Percentiles rank a stretch among this genome's conserved stretches.
Conservation (phyloP, 2,797 vertebrate genomes). For the Ptychadena robeensis region DNA sequence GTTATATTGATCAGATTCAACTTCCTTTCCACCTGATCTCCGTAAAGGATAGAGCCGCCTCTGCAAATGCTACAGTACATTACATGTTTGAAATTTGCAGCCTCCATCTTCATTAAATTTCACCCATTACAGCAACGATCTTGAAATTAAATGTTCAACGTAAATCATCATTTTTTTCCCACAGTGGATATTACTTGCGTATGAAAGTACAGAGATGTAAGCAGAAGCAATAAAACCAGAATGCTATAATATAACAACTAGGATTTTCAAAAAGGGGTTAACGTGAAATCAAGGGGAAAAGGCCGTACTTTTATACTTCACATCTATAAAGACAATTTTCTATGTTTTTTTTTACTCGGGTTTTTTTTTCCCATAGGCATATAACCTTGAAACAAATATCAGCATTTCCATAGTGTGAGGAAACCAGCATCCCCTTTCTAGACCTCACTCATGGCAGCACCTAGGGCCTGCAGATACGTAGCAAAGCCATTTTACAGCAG, state of each 20-base stretch:
- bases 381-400: no score
- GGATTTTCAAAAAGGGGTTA: background rate
- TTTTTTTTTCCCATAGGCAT: no score
- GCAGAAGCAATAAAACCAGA: background rate
- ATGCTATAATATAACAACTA: background rate
- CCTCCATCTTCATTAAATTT: conserved; percentile 34
- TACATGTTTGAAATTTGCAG: conserved; percentile 33
- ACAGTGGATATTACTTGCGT: background rate
- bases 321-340: no score
- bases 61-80: conserved; percentile 20
- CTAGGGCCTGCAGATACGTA: no score
- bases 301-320: no score
- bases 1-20: conserved; percentile 58
- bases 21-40: conserved; percentile 38
- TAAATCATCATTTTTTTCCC: conserved; percentile 20
- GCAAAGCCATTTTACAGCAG: no score
- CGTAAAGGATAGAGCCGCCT: conserved; percentile 11
- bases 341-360: no score
- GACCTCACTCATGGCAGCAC: no score
- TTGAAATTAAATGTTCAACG: conserved; percentile 39
- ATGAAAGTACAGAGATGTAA: background rate
- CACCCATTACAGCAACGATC: conserved; percentile 35
- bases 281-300: background rate
- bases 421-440: no score
- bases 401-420: no score